phyloP scores from a whole-genome alignment of 2,888 invertebrate species.

The Drosophila borborema region DNA sequence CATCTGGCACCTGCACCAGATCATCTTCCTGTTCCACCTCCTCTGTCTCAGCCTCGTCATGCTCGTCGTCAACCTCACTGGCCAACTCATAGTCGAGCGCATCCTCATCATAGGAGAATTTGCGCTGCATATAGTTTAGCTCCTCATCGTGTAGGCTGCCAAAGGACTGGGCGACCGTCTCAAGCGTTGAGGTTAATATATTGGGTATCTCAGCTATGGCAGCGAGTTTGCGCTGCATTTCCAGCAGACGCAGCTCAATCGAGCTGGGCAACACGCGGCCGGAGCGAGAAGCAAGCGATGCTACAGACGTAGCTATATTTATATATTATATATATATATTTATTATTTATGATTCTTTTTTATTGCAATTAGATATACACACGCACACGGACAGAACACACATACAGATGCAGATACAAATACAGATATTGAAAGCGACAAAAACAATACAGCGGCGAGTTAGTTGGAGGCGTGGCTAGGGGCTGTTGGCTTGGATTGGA shows the following conservation, averaged over 20 bases:
- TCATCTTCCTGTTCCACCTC: constrained; percentile 45
- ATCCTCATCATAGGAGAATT: constrained; percentile 81
- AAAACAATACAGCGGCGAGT: constrained; percentile 19
- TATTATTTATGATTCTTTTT: constrained; percentile 33
- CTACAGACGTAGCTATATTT: constrained; percentile 5
- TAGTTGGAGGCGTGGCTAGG: constrained; percentile 17
- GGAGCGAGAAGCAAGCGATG: constrained; percentile 27
- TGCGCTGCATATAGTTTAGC: constrained; percentile 59
- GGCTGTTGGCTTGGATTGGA: neutral
- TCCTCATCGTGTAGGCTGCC: constrained; percentile 67
- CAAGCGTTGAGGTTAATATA: constrained; percentile 83
- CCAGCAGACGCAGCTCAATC: constrained; percentile 82
- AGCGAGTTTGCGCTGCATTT: constrained; percentile 84
- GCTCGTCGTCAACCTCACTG: constrained; percentile 25
- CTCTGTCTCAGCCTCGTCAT: constrained; percentile 1
- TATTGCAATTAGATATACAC: constrained; percentile 50
- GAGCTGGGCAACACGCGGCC: constrained; percentile 68
- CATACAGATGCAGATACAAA: constrained; percentile 7
- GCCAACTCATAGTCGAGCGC: constrained; percentile 76
- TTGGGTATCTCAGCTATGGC: constrained; percentile 85
- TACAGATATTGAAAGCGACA: constrained; percentile 18
- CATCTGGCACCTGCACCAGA: constrained; percentile 43
- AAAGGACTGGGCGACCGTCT: constrained; percentile 84
- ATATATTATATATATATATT: neutral
- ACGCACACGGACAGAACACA: constrained; percentile 25